A percentile compares a stretch with the other conserved stretches of the same genome.
phyloP scores from a whole-genome alignment of 1,140 invertebrate genomes.

The Melipona quadrifasciata region DNA sequence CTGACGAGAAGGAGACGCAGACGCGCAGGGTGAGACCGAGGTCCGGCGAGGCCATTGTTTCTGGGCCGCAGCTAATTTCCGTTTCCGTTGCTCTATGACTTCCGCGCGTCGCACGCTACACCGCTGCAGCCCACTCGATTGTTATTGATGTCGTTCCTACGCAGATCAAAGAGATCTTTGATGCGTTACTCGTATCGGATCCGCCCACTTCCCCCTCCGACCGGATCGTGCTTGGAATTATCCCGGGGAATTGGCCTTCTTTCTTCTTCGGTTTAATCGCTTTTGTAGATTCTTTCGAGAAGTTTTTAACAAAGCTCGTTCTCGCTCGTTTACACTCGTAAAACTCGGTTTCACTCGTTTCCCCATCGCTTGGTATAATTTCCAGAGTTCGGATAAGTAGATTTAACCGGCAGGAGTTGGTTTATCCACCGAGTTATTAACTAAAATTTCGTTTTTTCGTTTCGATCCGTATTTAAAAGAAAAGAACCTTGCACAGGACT shows the following conservation, averaged over 20 bases:
- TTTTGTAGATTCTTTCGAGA: background rate
- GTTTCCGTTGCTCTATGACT: slow-evolving; percentile 75
- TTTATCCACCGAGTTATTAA: background rate
- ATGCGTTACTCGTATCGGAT: background rate
- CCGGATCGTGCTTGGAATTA: background rate
- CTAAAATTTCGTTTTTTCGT: too few relatives aligned
- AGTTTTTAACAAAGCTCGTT: background rate
- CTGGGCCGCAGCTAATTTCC: slow-evolving; percentile 76
- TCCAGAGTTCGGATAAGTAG: background rate
- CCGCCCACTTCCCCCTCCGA: background rate
- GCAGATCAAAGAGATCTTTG: slow-evolving; percentile 57
- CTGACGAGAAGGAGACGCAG: slow-evolving; percentile 22
- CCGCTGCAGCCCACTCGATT: slow-evolving; percentile 26
- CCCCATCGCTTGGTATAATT: too few relatives aligned
- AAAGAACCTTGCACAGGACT: too few relatives aligned
- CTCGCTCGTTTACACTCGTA: too few relatives aligned
- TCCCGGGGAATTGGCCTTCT: background rate
- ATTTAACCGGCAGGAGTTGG: background rate
- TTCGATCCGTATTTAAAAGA: too few relatives aligned
- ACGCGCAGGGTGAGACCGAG: slow-evolving; percentile 23
- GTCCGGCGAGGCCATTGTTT: slow-evolving; percentile 68
- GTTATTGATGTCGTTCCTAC: slow-evolving; percentile 38
- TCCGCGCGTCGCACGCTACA: slow-evolving; percentile 67
- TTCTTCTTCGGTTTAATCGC: background rate
- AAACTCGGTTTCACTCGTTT: too few relatives aligned